A percentile compares a stretch with the other conserved stretches of the same genome.
Conservation (phyloP, 2,113 vertebrate genomes). For the Leptocoma aspasia region DNA sequence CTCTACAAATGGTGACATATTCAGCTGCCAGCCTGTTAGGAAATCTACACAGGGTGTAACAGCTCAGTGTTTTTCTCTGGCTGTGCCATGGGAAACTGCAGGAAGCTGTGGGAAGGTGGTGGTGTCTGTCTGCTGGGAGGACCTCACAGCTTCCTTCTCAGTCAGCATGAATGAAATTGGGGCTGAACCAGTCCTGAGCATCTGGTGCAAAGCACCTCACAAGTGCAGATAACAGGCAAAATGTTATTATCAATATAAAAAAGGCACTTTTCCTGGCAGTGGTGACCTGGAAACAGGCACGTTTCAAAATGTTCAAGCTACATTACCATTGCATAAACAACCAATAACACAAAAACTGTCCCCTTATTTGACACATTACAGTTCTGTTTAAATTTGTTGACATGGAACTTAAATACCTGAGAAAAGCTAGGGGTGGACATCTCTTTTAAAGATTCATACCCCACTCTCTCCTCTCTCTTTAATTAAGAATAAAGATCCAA, state of each 20-base stretch:
- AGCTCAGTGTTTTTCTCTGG: background rate
- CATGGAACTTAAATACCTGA: background rate
- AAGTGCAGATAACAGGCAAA: background rate
- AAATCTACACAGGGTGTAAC: background rate
- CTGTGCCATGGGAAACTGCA: background rate
- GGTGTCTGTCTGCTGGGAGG: background rate
- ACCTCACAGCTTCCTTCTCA: background rate
- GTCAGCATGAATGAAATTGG: background rate
- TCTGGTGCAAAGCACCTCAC: background rate
- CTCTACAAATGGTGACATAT: background rate
- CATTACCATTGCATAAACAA: background rate
- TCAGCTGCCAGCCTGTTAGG: background rate
- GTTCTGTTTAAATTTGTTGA: background rate
- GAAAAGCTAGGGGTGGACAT: background rate
- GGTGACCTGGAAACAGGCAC: background rate
- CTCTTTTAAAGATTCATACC: background rate
- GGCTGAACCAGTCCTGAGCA: background rate
- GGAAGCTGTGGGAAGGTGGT: background rate
- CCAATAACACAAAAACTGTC: background rate
- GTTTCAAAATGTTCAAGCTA: background rate
- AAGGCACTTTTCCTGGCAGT: background rate
- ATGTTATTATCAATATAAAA: background rate
- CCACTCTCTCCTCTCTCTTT: background rate
- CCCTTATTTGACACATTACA: background rate
- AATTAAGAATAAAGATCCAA: conserved; percentile 14